Evolutionary conservation across 2,797 vertebrate genomes (phyloP).

Genomic region (Sternotherus odoratus): DNA sequence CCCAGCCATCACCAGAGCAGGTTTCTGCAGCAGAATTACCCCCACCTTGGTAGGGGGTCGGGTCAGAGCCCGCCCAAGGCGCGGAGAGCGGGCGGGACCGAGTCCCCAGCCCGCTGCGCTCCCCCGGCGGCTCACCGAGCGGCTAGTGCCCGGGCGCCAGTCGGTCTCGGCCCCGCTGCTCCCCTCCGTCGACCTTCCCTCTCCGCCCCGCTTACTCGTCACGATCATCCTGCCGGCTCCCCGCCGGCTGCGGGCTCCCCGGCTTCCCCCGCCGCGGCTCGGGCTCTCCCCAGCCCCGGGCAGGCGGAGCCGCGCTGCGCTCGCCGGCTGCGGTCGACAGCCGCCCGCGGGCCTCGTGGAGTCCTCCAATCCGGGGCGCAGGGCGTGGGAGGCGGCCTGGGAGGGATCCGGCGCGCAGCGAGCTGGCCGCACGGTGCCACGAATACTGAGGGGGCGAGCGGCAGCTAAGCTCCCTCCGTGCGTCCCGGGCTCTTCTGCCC

Average conservation of each 20-base stretch:
- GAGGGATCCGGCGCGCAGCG: background rate
- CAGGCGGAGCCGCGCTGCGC: no score
- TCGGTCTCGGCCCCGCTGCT: no score
- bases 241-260: background rate
- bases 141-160: no score
- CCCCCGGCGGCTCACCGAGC: background rate
- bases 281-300: no score
- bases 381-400: background rate
- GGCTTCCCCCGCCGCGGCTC: no score
- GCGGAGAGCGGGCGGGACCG: background rate
- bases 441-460: fast-evolving
- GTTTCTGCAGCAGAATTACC: no score
- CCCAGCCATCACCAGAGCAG: no score
- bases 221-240: background rate
- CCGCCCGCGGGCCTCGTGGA: no score
- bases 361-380: background rate
- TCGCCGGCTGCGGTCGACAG: no score
- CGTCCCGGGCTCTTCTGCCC: background rate
- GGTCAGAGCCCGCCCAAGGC: background rate
- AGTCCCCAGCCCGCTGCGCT: background rate
- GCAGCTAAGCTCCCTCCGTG: no score
- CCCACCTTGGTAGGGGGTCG: no score
- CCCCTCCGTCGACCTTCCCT: background rate
- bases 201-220: background rate
- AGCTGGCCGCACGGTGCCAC: no score